These are phyloP conservation scores for Ophonus ardosiacus DNA, from an alignment of 2,888 invertebrate genomes.

Conservation along the genomic window DNA sequence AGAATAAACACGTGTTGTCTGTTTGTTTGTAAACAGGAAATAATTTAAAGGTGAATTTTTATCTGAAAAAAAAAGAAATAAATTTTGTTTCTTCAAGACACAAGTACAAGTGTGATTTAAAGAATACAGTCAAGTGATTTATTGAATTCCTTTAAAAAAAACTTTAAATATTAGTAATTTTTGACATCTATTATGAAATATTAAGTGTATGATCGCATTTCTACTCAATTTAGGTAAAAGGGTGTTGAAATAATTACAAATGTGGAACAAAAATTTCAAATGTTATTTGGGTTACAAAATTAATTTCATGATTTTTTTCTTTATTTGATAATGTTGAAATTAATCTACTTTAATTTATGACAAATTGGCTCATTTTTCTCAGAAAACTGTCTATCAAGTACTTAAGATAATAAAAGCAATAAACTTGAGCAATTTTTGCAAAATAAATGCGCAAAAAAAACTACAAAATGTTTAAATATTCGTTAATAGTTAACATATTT, in stretches of 20 bases:
- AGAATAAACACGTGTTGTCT: no score
- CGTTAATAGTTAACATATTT: no score
- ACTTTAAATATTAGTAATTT: no score
- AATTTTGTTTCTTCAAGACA: background rate
- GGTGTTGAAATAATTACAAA: background rate
- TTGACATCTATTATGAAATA: background rate
- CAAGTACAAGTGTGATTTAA: background rate
- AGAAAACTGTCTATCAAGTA: background rate
- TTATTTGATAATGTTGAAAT: background rate
- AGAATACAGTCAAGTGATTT: no score
- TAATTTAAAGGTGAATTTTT: background rate
- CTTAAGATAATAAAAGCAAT: no score
- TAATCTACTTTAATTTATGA: background rate
- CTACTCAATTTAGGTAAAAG: background rate
- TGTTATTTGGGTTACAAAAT: background rate
- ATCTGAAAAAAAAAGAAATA: background rate
- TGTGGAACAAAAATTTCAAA: background rate
- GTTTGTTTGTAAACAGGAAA: conserved; percentile 14
- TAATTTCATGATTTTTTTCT: background rate
- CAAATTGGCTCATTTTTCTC: background rate
- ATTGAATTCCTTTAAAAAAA: no score
- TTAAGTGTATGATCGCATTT: background rate
- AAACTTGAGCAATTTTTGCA: no score
- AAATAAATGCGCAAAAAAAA: background rate
- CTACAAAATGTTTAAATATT: background rate